These are phyloP conservation scores for Drosophila bifasciata DNA, from an alignment of 1,140 invertebrate species.

Conservation along the genomic window DNA sequence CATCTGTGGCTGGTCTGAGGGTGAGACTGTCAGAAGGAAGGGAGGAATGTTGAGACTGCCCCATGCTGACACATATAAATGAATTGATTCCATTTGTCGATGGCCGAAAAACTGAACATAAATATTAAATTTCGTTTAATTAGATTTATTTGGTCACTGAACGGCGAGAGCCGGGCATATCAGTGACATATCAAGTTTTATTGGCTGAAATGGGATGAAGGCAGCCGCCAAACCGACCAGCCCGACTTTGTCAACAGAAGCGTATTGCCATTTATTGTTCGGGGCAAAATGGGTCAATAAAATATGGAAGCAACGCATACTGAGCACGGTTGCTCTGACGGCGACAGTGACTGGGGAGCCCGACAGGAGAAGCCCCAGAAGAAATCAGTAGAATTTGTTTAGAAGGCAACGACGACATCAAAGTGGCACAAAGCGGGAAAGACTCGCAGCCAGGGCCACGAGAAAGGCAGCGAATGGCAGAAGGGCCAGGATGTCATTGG, in stretches of 20 bases:
- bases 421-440: slow-evolving; percentile 20
- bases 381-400: slow-evolving; percentile 47
- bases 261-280: slow-evolving; percentile 61
- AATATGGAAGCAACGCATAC: slow-evolving; percentile 37
- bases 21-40: too few species aligned
- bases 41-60: not conserved
- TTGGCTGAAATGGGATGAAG: slow-evolving; percentile 30
- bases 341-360: not conserved
- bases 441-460: too few species aligned
- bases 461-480: slow-evolving; percentile 2
- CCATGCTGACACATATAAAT: slow-evolving; percentile 7
- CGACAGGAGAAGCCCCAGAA: slow-evolving; percentile 5
- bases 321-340: not conserved
- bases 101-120: slow-evolving; percentile 10
- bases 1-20: too few species aligned
- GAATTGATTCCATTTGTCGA: slow-evolving; percentile 30
- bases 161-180: slow-evolving; percentile 32
- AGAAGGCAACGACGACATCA: slow-evolving; percentile 29
- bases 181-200: slow-evolving; percentile 61
- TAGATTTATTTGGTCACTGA: slow-evolving; percentile 50
- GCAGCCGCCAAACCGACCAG: slow-evolving; percentile 12
- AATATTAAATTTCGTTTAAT: slow-evolving; percentile 66
- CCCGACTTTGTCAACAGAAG: slow-evolving; percentile 34
- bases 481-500: too few species aligned
- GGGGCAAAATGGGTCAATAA: slow-evolving; percentile 56